Percentiles rank a stretch among this genome's conserved stretches.
These are phyloP conservation scores for Apotomis capreana DNA, from an alignment of 2,888 invertebrate species.

Conservation along the genomic window DNA sequence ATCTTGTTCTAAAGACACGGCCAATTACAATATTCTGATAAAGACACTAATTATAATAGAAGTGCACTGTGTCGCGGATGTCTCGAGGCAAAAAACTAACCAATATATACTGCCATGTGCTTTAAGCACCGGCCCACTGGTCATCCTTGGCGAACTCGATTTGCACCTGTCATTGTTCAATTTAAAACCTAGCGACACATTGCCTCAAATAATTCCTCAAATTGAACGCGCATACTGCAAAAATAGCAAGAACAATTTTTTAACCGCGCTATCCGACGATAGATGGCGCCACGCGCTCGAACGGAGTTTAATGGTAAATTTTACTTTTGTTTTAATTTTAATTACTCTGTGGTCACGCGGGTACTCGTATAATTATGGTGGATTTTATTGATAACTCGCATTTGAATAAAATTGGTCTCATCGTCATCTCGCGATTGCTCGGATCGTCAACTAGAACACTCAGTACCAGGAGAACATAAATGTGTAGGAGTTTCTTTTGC, in stretches of 20 bases:
- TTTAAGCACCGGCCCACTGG: slow-evolving; percentile 69
- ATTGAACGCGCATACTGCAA: slow-evolving; percentile 42
- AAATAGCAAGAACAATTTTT: not conserved
- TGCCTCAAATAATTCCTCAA: slow-evolving; percentile 73
- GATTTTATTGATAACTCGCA: slow-evolving; percentile 32
- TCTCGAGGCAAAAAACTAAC: slow-evolving; percentile 64
- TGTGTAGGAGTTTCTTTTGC: slow-evolving; percentile 51
- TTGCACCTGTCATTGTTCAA: slow-evolving; percentile 77
- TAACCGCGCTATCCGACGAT: slow-evolving; percentile 62
- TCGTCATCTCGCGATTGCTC: slow-evolving; percentile 68
- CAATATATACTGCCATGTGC: slow-evolving; percentile 68
- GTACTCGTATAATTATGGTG: slow-evolving; percentile 24
- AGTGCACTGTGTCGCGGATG: slow-evolving; percentile 58
- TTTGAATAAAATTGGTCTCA: slow-evolving; percentile 45
- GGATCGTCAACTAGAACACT: slow-evolving; percentile 83
- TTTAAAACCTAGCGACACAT: slow-evolving; percentile 74
- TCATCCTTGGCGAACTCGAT: slow-evolving; percentile 75
- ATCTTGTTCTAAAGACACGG: slow-evolving; percentile 59
- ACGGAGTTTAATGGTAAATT: slow-evolving; percentile 42
- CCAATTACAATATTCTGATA: slow-evolving; percentile 73
- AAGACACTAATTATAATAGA: slow-evolving; percentile 75
- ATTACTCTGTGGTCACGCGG: slow-evolving; percentile 47
- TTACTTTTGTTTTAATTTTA: slow-evolving; percentile 41
- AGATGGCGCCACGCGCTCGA: slow-evolving; percentile 67
- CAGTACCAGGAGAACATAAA: slow-evolving; percentile 69